Evolutionary conservation across 2,797 vertebrate genomes (phyloP).

Genomic region (Amblyopsis hoosieri): DNA sequence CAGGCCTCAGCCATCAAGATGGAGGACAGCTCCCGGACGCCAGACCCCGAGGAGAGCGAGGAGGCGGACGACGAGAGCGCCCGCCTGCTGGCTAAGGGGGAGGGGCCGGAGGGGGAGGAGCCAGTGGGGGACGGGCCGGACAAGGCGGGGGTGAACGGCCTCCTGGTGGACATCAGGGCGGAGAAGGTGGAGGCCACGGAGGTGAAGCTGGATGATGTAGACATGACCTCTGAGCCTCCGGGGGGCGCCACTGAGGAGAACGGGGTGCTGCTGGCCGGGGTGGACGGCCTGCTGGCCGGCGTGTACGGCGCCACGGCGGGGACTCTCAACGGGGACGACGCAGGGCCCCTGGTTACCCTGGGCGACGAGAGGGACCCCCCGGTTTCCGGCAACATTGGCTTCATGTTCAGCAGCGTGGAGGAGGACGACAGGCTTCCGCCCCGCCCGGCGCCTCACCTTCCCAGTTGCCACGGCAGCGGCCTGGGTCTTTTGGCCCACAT

Average conservation of each 20-base stretch:
- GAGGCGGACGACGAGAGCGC: slow-evolving; percentile 89
- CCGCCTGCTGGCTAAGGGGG: slow-evolving; percentile 85
- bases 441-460: slow-evolving; percentile 74
- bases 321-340: slow-evolving; percentile 83
- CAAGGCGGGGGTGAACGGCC: slow-evolving; percentile 89
- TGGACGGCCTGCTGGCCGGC: slow-evolving; percentile 89
- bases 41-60: slow-evolving; percentile 91
- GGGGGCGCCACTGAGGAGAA: slow-evolving; percentile 77
- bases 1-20: slow-evolving; percentile 85
- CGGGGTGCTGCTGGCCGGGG: slow-evolving; percentile 85
- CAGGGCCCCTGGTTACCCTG: slow-evolving; percentile 89
- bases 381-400: slow-evolving; percentile 78
- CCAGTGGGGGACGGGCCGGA: slow-evolving; percentile 77
- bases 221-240: slow-evolving; percentile 88
- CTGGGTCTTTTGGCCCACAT: slow-evolving; percentile 88
- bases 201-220: slow-evolving; percentile 94
- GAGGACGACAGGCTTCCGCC: slow-evolving; percentile 83
- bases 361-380: slow-evolving; percentile 89
- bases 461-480: slow-evolving; percentile 81
- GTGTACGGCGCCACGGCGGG: slow-evolving; percentile 92
- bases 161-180: slow-evolving; percentile 96
- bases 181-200: slow-evolving; percentile 98
- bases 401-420: slow-evolving; percentile 85
- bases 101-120: slow-evolving; percentile 74
- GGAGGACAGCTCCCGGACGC: slow-evolving; percentile 89